phyloP scores from a whole-genome alignment of 2,797 vertebrate genomes.

The Glyptemys insculpta region DNA sequence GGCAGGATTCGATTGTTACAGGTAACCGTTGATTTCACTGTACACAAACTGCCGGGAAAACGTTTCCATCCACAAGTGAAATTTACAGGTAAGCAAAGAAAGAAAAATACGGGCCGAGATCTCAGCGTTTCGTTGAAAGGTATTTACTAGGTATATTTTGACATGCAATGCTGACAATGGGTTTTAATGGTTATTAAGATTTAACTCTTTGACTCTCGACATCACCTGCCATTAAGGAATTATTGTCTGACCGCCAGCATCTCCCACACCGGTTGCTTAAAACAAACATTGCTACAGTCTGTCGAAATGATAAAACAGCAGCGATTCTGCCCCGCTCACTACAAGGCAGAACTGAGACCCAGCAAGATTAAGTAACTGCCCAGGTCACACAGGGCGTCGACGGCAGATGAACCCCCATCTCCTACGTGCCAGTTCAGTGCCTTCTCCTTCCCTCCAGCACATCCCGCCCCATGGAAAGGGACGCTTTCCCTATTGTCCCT shows the following conservation, averaged over 20 bases:
- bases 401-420: background rate
- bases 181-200: background rate
- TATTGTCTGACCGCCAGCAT: too few species aligned
- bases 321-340: background rate
- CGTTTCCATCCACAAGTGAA: background rate
- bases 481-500: fast-evolving
- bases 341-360: background rate
- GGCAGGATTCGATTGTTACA: background rate
- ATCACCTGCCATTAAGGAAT: background rate
- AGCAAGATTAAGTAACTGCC: background rate
- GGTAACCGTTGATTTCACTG: background rate
- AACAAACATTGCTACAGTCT: background rate
- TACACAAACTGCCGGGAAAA: background rate
- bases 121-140: background rate
- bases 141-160: background rate
- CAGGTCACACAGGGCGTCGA: background rate
- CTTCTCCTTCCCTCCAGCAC: background rate
- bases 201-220: background rate
- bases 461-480: too few species aligned
- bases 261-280: too few species aligned
- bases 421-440: background rate
- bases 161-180: background rate
- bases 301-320: background rate
- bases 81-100: background rate
- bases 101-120: fast-evolving